Evolutionary conservation across 2,797 vertebrate species (phyloP), one percentile per base, ranked within the genome.

Genomic region (Smutsia gigantea): DNA sequence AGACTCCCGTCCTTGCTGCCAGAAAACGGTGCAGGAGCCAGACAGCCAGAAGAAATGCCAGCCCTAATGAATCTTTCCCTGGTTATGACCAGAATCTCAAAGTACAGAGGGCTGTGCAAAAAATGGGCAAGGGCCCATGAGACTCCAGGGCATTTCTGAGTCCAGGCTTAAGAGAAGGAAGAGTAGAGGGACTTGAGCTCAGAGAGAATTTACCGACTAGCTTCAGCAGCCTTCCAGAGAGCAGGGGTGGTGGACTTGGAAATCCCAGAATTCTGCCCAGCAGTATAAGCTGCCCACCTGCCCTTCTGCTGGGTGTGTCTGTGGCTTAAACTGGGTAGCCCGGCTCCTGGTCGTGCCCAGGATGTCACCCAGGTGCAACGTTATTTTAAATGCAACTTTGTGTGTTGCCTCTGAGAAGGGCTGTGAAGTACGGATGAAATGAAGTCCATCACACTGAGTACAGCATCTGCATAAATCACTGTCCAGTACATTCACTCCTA

Each of bases 401-500:
- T 96, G 96, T 96, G 94, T 79, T 95, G 87, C 95, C 88, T 95
- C 88, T 91, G 63, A 68, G 96, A 98, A 97, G 88, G 72, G 81
- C 79, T 95, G 53, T 92, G 96, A 96, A 93, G 97, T 55, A 96
- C 94, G 96, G 97, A 37, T 90, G 97, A 98, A 98, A 98, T 18
- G 49, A 97, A 77, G 66, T 19, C 88, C 97, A 96, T 97, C 95
- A 87, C 91, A 98, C 87, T 46, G 93, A 98, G 97, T 61, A 95
- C 49, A 97, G 93, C 92, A 97, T 98, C 98, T 98, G 98, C 97
- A 98, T 98, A 98, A 97, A 98, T 98, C 98, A 98, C 97, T 98
- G 98, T 98, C 98, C 98, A 63, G 66, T 97, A 96, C 96, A 97
- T 98, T 98, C 96, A 98, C 98, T 98, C 95, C 96, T 97, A 98